These are phyloP conservation scores for Hepsetus odoe DNA, from an alignment of 2,113 vertebrate species.

Conservation along the genomic window DNA sequence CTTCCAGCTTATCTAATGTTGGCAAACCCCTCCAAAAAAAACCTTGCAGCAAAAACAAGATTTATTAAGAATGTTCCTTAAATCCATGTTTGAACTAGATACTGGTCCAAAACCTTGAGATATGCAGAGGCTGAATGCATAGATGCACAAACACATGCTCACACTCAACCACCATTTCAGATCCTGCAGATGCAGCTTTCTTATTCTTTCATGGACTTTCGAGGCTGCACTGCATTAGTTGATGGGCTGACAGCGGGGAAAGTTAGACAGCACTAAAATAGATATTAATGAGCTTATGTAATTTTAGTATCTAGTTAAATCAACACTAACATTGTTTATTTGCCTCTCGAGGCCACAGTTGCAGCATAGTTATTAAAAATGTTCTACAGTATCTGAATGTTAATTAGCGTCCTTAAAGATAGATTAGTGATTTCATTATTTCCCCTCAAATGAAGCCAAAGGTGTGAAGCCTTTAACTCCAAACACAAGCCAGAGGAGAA, in stretches of 20 bases:
- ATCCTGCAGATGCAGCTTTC: background rate
- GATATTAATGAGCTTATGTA: slow-evolving; percentile 10
- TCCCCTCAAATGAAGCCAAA: slow-evolving; percentile 14
- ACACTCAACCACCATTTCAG: background rate
- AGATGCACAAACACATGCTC: background rate
- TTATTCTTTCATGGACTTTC: background rate
- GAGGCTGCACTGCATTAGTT: background rate
- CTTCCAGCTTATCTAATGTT: background rate
- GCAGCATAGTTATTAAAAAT: slow-evolving; percentile 41
- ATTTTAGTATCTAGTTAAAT: slow-evolving; percentile 4
- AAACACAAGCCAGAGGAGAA: slow-evolving; percentile 19
- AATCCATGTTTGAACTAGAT: background rate
- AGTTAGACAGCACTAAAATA: background rate
- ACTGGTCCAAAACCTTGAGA: background rate
- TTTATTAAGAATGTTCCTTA: background rate
- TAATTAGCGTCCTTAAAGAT: slow-evolving; percentile 33
- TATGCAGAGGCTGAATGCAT: background rate
- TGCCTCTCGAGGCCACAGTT: slow-evolving; percentile 25
- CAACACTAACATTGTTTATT: slow-evolving; percentile 22
- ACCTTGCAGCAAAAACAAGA: background rate
- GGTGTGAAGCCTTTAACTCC: slow-evolving; percentile 22
- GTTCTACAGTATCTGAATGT: slow-evolving; percentile 14
- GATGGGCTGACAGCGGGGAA: background rate
- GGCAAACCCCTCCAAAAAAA: background rate
- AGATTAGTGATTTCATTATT: slow-evolving; percentile 8